Evolutionary conservation across 2,113 vertebrate species (phyloP).

Genomic region (Lepus americanus): DNA sequence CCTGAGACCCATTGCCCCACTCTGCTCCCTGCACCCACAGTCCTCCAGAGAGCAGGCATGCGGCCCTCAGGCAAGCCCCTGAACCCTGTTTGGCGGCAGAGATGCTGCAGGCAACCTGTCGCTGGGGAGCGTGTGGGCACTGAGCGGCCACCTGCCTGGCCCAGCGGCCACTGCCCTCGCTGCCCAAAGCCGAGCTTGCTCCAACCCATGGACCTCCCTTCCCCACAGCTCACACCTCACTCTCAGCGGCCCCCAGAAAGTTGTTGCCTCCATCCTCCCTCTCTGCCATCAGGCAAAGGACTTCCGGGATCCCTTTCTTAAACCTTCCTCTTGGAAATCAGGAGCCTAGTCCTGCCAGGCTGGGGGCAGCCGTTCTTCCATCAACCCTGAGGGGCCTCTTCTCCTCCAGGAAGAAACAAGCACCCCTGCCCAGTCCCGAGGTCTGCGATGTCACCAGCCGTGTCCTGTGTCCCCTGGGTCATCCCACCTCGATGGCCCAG

Average conservation of each 20-base stretch:
- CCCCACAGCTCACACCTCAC: neutral
- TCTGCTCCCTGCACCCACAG: neutral
- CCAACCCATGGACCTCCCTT: neutral
- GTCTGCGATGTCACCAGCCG: too few species aligned
- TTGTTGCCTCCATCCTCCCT: neutral
- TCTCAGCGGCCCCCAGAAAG: neutral
- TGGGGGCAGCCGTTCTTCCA: neutral
- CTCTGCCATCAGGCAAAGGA: neutral
- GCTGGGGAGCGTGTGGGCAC: too few species aligned
- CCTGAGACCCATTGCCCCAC: neutral
- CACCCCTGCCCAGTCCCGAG: neutral
- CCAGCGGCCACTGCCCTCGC: too few species aligned
- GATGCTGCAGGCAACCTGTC: neutral
- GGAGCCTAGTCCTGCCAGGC: neutral
- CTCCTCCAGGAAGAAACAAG: neutral
- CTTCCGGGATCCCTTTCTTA: neutral
- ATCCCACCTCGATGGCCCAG: neutral
- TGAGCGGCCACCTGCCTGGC: neutral
- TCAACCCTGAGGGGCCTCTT: neutral
- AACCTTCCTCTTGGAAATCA: neutral
- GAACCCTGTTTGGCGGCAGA: neutral
- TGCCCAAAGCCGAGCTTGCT: too few species aligned
- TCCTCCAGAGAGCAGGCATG: neutral
- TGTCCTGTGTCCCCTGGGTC: neutral
- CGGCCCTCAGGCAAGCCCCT: neutral